phyloP scores from a whole-genome alignment of 2,888 invertebrate species.

The Cerastis rubricosa region DNA sequence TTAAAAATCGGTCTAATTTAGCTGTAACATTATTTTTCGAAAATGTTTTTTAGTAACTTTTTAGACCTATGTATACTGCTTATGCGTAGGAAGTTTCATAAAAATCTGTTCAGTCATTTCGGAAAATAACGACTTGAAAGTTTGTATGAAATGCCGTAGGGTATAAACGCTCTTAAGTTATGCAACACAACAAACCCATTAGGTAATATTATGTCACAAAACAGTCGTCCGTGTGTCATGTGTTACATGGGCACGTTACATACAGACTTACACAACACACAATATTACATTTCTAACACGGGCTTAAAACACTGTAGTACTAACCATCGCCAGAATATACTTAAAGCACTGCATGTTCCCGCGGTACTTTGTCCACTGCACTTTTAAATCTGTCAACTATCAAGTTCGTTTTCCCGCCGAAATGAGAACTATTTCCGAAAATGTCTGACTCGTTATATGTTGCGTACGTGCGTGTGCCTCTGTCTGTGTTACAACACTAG shows the following conservation, averaged over 20 bases:
- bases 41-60: too few species aligned
- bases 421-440: conserved; percentile 11
- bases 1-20: too few species aligned
- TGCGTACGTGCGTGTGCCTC: conserved; percentile 40
- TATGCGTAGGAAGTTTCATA: too few species aligned
- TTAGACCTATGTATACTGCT: too few species aligned
- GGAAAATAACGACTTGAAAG: too few species aligned
- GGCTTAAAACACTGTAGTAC: conserved; percentile 32
- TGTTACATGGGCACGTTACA: conserved; percentile 12
- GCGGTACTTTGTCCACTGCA: conserved; percentile 14
- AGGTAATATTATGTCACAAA: neutral
- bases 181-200: neutral
- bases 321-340: conserved; percentile 66
- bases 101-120: too few species aligned
- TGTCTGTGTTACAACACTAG: conserved; percentile 42
- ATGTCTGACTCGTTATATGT: neutral
- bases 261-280: conserved; percentile 45
- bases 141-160: too few species aligned
- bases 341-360: conserved; percentile 65
- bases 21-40: too few species aligned
- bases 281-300: neutral
- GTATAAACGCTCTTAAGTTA: too few species aligned
- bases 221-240: conserved; percentile 6
- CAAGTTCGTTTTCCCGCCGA: conserved; percentile 14
- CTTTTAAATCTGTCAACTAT: neutral